Evolutionary conservation across 1,140 invertebrate species (phyloP), one percentile per base, ranked within the genome.

Genomic region (Drosophila tsacasi): DNA sequence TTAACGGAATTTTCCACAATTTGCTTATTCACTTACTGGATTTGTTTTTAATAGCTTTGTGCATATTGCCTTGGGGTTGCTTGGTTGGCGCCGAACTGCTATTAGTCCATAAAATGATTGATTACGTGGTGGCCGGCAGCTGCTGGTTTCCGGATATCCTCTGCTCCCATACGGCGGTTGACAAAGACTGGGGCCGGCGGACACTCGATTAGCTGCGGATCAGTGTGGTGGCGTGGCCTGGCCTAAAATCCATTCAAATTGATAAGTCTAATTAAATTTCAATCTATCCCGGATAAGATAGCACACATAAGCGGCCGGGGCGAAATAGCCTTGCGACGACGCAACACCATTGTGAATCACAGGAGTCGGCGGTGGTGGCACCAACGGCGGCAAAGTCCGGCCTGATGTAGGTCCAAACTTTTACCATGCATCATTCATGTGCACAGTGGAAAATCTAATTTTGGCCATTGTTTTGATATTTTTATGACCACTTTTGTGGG

Each of bases 11-110:
- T 59, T 71, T 60, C 42, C 21, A 40, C 35, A 71, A 71, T 66
- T 47, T 17, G 17, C n/a, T 7, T 9, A 47, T 21, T 61, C 30
- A 80, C 86, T 91, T 78, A 91, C 86, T 80, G 32, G 87, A 81
- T 78, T 91, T 91, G 57, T 91, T 91, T 81, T 91, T 91, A 49
- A 91, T 69, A 40, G 83, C 86, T 61, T 91, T 91, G 74, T 91
- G 86, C 86, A 91, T 91, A 61, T 73, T 82, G n/a, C 17, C 35
- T 2, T 23, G 21, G n/a, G 62, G n/a, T 23, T 39, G 47, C 7
- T 39, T 62, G 42, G 30, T n/a, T 44, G 32, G 35, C 19, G 49
- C 39, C 39, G 49, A 57, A 39, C 42, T 55, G 61, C 32, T 73
- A 61, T 35, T 78, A 78, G 54, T 68, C 63, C 74, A 77, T 61